Percentiles rank a stretch among this genome's conserved stretches.
These are phyloP conservation scores for Athripsodes cinereus DNA, from an alignment of 2,888 invertebrate genomes.

Conservation along the genomic window DNA sequence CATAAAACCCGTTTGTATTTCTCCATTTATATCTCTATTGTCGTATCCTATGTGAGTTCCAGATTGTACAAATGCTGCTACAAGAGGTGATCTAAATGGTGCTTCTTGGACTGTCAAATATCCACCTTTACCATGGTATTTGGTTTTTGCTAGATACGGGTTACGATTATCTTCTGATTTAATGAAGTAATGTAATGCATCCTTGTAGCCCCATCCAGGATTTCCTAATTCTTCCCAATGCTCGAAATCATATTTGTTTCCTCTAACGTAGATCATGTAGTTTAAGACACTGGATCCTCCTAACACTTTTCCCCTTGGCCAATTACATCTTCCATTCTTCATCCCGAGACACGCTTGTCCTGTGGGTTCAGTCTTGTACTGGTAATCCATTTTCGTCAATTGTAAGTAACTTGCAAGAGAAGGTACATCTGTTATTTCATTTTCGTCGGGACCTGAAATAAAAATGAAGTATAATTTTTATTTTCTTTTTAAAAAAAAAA, in stretches of 20 bases:
- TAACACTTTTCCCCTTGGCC: slow-evolving; percentile 84
- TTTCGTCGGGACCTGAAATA: slow-evolving; percentile 72
- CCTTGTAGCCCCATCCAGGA: slow-evolving; percentile 80
- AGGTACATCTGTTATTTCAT: slow-evolving; percentile 82
- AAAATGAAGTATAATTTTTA: no score
- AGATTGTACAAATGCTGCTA: slow-evolving; percentile 76
- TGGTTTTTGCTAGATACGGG: slow-evolving; percentile 67
- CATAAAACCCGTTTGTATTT: slow-evolving; percentile 73
- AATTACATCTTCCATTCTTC: slow-evolving; percentile 76
- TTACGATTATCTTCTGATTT: slow-evolving; percentile 86
- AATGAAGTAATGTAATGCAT: slow-evolving; percentile 81
- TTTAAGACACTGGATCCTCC: slow-evolving; percentile 85
- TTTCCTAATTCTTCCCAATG: slow-evolving; percentile 84
- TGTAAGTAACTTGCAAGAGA: slow-evolving; percentile 83
- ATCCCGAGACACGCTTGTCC: slow-evolving; percentile 75
- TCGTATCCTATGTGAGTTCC: slow-evolving; percentile 79
- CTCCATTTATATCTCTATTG: slow-evolving; percentile 77
- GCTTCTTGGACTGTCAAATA: slow-evolving; percentile 75
- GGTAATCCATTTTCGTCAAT: slow-evolving; percentile 81
- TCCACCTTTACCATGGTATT: slow-evolving; percentile 68
- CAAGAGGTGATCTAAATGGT: slow-evolving; percentile 77
- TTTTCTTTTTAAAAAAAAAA: no score
- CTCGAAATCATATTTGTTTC: slow-evolving; percentile 79
- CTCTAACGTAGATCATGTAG: slow-evolving; percentile 87
- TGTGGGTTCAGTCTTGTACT: slow-evolving; percentile 82